Conservation (phyloP, 2,888 invertebrate genomes). For the Caenorhabditis japonica region DNA sequence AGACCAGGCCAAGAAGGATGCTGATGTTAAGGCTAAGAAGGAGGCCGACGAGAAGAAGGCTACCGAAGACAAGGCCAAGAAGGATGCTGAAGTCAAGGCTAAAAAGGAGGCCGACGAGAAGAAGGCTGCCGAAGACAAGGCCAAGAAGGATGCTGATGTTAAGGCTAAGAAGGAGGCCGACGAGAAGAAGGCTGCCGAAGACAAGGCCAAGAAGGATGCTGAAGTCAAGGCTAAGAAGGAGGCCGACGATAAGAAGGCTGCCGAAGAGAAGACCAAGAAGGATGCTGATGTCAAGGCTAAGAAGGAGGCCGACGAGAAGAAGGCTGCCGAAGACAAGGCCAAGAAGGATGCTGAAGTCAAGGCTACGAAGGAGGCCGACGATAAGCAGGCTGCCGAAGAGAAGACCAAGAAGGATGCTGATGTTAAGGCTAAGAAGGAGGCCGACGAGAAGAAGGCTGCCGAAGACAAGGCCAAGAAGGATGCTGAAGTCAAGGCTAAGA, state of each 20-base stretch:
- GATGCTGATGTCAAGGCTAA: conserved; percentile 4
- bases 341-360: conserved; percentile 4
- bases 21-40: conserved; percentile 8
- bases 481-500: conserved; percentile 6
- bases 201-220: conserved; percentile 3
- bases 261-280: conserved; percentile 9
- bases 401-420: conserved; percentile 5
- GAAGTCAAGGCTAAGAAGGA: conserved; percentile 10
- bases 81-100: conserved; percentile 5
- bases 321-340: conserved; percentile 4
- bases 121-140: conserved; percentile 8
- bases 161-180: conserved; percentile 14
- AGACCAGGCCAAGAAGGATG: conserved; percentile 4
- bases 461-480: conserved; percentile 9
- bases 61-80: conserved; percentile 6
- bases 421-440: conserved; percentile 8
- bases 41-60: conserved; percentile 17
- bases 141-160: conserved; percentile 1
- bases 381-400: neutral
- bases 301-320: conserved; percentile 20
- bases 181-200: conserved; percentile 9
- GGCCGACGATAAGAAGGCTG: conserved; percentile 2
- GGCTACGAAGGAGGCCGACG: conserved; percentile 12
- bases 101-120: conserved; percentile 17
- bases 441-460: conserved; percentile 15